Base-by-base conservation (phyloP, 2,113 vertebrate species). In the Cheirogaleus medius region DNA sequence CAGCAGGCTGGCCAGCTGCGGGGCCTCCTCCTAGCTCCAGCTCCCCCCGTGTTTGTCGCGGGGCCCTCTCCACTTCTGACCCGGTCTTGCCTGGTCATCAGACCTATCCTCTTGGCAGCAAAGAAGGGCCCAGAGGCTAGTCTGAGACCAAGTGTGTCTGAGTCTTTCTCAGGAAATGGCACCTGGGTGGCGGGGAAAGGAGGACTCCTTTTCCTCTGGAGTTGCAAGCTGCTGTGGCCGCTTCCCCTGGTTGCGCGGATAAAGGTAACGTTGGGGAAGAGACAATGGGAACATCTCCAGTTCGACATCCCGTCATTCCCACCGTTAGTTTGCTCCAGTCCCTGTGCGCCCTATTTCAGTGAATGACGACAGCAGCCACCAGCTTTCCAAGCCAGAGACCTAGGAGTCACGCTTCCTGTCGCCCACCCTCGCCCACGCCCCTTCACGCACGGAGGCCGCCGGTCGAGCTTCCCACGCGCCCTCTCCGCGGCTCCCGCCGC, bases 401-500 rank as follows among this genome's bases (percentile, higher is more conserved):
- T 20, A n/a, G 54, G 6, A 52, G 17, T 49, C 77, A 23, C 9
- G 12, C 47, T 29, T 20, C 18, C 12, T 25, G 6, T 21, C 11
- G 8, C 8, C n/a, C 29, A n/a, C 49, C 9, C 9, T 37, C 6
- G 5, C 39, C 4, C 18, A 39, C 7, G 2, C 29, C 73, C 27
- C 18, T 77, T 68, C 21, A 25, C 15, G 34, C 17, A 20, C 8
- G 49, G 27, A 37, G 47, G 15, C 47, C 25, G 42, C 2, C 37
- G 80, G 9, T 29, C 73, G 81, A 37, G 32, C 17, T 42, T 71
- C 54, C 81, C n/a, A 6, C 29, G 14, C 6, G 20, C 3, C 42
- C 5, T 27, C 7, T 12, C 34, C 25, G 0, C 29, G 4, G 6
- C 64, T 60, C n/a, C 4, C 32, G 27, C 21, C 5, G 5, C 42